Evolutionary conservation across 2,888 invertebrate species (phyloP).

Genomic region (Meliscaeva auricollis): DNA sequence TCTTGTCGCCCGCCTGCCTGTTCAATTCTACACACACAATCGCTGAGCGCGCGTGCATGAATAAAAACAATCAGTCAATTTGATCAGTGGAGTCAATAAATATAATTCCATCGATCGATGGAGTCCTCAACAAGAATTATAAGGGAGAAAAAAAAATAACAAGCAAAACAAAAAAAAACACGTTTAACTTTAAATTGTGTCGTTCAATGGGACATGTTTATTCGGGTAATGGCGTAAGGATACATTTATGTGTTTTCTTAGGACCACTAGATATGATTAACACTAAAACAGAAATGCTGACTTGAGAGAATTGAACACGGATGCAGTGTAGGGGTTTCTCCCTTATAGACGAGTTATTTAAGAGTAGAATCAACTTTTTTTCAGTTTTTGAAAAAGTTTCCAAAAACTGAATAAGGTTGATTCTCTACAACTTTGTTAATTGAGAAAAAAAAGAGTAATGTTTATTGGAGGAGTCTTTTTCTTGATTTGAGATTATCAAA

Average conservation of each 20-base stretch:
- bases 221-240: constrained; percentile 30
- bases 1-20: constrained; percentile 63
- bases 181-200: constrained; percentile 27
- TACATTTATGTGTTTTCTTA: constrained; percentile 26
- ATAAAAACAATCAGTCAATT: constrained; percentile 83
- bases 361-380: too few relatives aligned
- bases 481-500: too few relatives aligned
- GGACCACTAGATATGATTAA: constrained; percentile 2
- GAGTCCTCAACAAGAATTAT: constrained; percentile 53
- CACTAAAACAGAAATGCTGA: background rate
- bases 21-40: constrained; percentile 63
- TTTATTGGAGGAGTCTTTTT: too few relatives aligned
- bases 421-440: too few relatives aligned
- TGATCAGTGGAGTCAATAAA: constrained; percentile 83
- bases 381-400: too few relatives aligned
- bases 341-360: too few relatives aligned
- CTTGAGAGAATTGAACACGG: too few relatives aligned
- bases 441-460: too few relatives aligned
- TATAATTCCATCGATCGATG: constrained; percentile 77
- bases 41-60: constrained; percentile 79
- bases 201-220: constrained; percentile 26
- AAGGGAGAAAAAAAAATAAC: constrained; percentile 1
- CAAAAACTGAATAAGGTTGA: too few relatives aligned
- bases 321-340: too few relatives aligned
- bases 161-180: background rate